Evolutionary conservation across 2,888 invertebrate species (phyloP).

Genomic region (Drosophila multiciliata): DNA sequence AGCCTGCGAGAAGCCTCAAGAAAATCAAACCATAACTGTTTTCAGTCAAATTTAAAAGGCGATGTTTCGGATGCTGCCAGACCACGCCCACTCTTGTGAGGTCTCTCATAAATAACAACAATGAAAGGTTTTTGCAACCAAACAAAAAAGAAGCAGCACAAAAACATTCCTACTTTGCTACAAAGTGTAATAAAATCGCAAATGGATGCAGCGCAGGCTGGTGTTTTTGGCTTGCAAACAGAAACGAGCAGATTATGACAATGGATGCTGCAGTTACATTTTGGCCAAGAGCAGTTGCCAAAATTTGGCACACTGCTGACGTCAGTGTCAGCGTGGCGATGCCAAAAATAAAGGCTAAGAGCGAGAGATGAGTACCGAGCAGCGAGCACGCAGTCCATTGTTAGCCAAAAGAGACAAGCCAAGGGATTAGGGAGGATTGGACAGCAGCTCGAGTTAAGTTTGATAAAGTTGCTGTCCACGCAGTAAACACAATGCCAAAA

Average conservation of each 20-base stretch:
- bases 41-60: constrained; percentile 41
- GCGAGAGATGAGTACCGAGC: constrained; percentile 1
- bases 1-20: constrained; percentile 29
- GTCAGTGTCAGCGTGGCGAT: constrained; percentile 60
- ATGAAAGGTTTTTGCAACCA: constrained; percentile 58
- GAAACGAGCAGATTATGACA: constrained; percentile 58
- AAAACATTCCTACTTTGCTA: constrained; percentile 25
- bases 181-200: constrained; percentile 73
- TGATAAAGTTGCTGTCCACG: constrained; percentile 59
- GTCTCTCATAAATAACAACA: constrained; percentile 49
- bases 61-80: constrained; percentile 8
- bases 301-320: constrained; percentile 74
- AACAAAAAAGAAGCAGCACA: constrained; percentile 1
- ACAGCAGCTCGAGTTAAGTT: constrained; percentile 49
- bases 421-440: constrained; percentile 20
- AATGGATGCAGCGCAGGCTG: constrained; percentile 64
- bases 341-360: constrained; percentile 56
- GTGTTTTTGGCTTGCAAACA: constrained; percentile 14
- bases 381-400: constrained; percentile 30
- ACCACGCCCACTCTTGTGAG: constrained; percentile 37
- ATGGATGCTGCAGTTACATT: constrained; percentile 55
- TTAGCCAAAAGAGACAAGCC: constrained; percentile 27
- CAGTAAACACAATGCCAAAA: constrained; percentile 38
- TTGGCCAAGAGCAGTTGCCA: constrained; percentile 53
- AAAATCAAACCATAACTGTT: constrained; percentile 39